These are phyloP conservation scores for Nothobranchius furzeri DNA, from an alignment of 2,113 vertebrate genomes.

Conservation along the genomic window DNA sequence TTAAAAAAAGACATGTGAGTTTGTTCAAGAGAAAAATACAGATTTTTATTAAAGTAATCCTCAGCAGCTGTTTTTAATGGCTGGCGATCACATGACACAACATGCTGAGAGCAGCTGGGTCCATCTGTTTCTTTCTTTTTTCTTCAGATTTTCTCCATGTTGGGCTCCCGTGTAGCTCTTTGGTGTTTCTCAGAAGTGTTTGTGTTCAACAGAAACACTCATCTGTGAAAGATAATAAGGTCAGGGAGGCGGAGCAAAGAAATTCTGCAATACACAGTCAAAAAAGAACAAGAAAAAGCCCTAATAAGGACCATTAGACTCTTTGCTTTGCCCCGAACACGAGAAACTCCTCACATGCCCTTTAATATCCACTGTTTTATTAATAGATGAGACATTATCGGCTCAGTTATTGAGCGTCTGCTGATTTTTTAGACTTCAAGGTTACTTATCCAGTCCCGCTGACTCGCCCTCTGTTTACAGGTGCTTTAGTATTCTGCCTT, in stretches of 20 bases:
- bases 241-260: slow-evolving; percentile 7
- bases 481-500: not conserved
- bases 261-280: not conserved
- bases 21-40: too few species aligned
- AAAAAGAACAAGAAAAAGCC: too few species aligned
- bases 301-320: not conserved
- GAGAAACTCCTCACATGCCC: not conserved
- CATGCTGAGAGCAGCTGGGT: slow-evolving; percentile 21
- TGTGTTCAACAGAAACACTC: slow-evolving; percentile 30
- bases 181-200: slow-evolving; percentile 21
- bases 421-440: slow-evolving; percentile 24
- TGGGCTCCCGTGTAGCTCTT: slow-evolving; percentile 16
- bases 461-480: not conserved
- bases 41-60: not conserved
- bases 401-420: slow-evolving; percentile 23
- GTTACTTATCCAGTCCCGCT: slow-evolving; percentile 1
- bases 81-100: not conserved
- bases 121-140: slow-evolving; percentile 22
- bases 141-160: slow-evolving; percentile 32
- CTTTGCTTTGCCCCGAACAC: not conserved
- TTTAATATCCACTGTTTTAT: not conserved
- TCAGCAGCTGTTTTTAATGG: not conserved
- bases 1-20: too few species aligned
- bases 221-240: slow-evolving; percentile 11
- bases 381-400: slow-evolving; percentile 13